Evolutionary conservation across 1,140 invertebrate genomes (phyloP), one percentile per base, ranked within the genome.

Genomic region (Prorops nasuta): DNA sequence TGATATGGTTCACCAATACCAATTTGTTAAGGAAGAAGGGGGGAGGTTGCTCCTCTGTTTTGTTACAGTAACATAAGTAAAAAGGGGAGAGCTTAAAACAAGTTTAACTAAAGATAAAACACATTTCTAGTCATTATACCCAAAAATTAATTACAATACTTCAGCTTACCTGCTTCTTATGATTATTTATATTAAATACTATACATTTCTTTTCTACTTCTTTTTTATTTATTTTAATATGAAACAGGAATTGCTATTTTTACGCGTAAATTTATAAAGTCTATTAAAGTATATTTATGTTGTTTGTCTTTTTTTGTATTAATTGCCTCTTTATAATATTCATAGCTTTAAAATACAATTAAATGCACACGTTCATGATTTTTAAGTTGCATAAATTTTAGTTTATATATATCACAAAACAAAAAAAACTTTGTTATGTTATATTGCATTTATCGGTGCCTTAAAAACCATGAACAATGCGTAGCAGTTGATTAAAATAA

Each of bases 61-160:
- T 55, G 34, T 55, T 51, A 42, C 31, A 28, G 40, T 42, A 28
- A 52, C 44, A 44, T 28, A 21, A 34, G 35, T 47, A 52, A 14
- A 41, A 35, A 47, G 43, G 34, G 44, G n/a, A n/a, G n/a, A n/a
- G n/a, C n/a, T 15, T 18, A 43, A 18, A 41, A 28, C 28, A 46
- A 18, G 15, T 15, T 46, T 38, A 49, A 28, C 10, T 28, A 6
- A 28, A 6, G 4, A 28, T 28, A 10, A 28, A 19, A 45, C 28
- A 55, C 47, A 49, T 53, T 46, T 60, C 65, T 69, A 64, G 65
- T 67, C 61, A 67, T 54, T 64, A 52, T 48, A 58, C 58, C 63
- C 44, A 56, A 65, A 56, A 56, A 39, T 37, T 54, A 54, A 56
- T 22, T 60, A 52, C 55, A 61, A 45, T 10, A 4, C 40, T 60